Evolutionary conservation across 2,113 vertebrate species (phyloP).

Genomic region (Limanda limanda): DNA sequence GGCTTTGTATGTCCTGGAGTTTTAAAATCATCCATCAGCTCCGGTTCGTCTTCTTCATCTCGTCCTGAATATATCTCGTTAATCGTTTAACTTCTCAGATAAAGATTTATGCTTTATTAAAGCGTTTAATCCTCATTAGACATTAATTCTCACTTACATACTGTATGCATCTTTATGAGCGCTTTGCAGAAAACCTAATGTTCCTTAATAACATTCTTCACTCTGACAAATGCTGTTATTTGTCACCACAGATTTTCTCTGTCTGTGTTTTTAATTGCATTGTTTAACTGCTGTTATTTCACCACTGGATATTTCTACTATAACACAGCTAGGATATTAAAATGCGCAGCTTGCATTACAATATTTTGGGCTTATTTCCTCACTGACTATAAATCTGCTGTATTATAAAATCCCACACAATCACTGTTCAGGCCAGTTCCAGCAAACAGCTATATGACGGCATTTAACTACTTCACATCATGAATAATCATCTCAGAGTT

Average conservation of each 20-base stretch:
- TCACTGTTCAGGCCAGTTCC: background rate
- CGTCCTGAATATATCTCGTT: background rate
- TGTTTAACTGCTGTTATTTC: background rate
- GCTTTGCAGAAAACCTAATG: background rate
- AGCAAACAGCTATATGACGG: background rate
- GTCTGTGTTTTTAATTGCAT: background rate
- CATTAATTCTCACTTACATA: background rate
- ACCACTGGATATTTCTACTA: background rate
- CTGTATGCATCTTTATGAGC: background rate
- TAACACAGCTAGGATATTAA: background rate
- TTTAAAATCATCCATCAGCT: background rate
- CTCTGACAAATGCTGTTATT: background rate
- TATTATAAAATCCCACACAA: background rate
- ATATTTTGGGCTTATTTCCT: background rate
- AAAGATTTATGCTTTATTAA: background rate
- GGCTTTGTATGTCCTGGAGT: background rate
- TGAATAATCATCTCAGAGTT: constrained; percentile 33
- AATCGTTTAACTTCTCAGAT: background rate
- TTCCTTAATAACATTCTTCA: background rate
- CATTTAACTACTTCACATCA: constrained; percentile 31
- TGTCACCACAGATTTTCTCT: background rate
- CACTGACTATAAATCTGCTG: background rate
- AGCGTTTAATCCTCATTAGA: background rate
- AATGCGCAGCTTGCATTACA: background rate
- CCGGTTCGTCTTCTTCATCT: background rate